Conservation (phyloP, 2,113 vertebrate species). For the Tupaia chinensis region DNA sequence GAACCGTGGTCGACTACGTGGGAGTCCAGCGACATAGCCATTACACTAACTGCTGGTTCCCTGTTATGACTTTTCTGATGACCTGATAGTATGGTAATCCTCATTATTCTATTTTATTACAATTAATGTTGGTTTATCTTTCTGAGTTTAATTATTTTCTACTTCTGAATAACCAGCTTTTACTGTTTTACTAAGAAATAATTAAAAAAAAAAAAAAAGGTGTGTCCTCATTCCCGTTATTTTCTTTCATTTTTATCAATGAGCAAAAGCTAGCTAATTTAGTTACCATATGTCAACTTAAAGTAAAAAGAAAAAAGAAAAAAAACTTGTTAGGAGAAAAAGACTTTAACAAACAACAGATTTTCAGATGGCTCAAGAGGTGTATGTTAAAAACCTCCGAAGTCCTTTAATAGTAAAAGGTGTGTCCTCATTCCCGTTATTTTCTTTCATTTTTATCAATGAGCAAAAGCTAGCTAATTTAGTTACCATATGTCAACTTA, state of each 20-base stretch:
- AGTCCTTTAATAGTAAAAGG: neutral
- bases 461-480: constrained; percentile 41
- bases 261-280: constrained; percentile 41
- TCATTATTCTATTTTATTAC: constrained; percentile 21
- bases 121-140: constrained; percentile 22
- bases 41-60: too few species aligned
- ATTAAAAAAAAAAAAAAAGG: too few species aligned
- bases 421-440: neutral
- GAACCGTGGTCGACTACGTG: too few species aligned
- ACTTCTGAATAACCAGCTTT: constrained; percentile 19
- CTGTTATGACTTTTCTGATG: too few species aligned
- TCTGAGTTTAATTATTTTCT: constrained; percentile 12
- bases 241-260: constrained; percentile 64
- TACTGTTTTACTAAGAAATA: constrained; percentile 41
- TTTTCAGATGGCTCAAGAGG: neutral
- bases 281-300: too few species aligned
- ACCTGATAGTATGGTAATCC: constrained; percentile 7
- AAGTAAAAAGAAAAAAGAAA: too few species aligned
- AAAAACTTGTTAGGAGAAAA: constrained; percentile 6
- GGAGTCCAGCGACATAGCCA: too few species aligned
- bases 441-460: constrained; percentile 64
- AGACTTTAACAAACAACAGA: neutral
- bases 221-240: neutral
- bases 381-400: neutral
- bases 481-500: too few species aligned